phyloP scores from a whole-genome alignment of 2,888 invertebrate genomes.

The Mesorhabditis belari region DNA sequence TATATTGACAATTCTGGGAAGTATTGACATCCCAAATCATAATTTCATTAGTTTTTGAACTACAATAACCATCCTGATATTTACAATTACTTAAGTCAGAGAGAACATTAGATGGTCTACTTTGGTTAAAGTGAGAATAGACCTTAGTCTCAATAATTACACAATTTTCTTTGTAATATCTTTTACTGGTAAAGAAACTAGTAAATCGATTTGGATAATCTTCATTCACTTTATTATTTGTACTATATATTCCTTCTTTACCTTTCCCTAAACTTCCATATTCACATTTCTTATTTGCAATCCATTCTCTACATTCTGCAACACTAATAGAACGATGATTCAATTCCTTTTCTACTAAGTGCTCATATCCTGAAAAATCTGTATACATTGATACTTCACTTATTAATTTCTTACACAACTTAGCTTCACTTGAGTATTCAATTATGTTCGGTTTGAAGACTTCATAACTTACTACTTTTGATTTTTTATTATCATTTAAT shows the following conservation, averaged over 20 bases:
- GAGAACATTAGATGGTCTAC: conserved; percentile 20
- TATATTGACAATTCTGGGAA: conserved; percentile 23
- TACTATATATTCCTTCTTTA: conserved; percentile 10
- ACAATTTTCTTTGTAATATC: conserved; percentile 34
- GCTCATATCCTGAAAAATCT: conserved; percentile 28
- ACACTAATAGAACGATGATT: conserved; percentile 17
- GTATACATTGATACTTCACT: conserved; percentile 24
- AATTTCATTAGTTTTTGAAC: conserved; percentile 29
- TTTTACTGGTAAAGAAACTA: conserved; percentile 21
- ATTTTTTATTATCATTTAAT: background rate
- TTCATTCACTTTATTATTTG: conserved; percentile 26
- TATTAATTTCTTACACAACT: conserved; percentile 16
- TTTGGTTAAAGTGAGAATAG: conserved; percentile 31
- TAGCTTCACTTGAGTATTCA: conserved; percentile 14
- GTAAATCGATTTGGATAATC: conserved; percentile 36
- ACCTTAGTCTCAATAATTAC: conserved; percentile 33
- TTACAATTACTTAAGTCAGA: conserved; percentile 21
- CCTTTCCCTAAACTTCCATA: conserved; percentile 19
- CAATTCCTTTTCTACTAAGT: conserved; percentile 22
- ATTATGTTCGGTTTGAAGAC: background rate
- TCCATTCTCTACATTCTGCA: conserved; percentile 28
- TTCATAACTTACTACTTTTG: background rate
- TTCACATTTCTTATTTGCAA: conserved; percentile 20
- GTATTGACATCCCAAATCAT: conserved; percentile 32
- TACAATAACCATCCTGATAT: conserved; percentile 26